Base-by-base conservation (phyloP, 2,888 invertebrate species). In the Calliopum simillimum region DNA sequence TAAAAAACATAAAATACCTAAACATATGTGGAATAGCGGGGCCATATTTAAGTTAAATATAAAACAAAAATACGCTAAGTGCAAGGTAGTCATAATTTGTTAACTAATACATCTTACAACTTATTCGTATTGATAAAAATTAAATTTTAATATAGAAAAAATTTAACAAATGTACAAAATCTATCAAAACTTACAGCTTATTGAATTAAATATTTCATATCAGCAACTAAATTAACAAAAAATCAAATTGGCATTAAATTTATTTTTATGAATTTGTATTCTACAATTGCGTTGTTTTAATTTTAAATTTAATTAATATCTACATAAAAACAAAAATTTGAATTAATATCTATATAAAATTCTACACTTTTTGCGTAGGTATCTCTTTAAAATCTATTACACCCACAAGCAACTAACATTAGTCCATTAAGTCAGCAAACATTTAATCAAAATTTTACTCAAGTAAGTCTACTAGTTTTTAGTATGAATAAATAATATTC, bases 21-120 rank as follows among this genome's bases (percentile, higher is more conserved):
- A 80, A 82, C 77, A 81, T 80, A 78, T 84, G 85, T 85, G 85
- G 85, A 85, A 85, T 86, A 86, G 84, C 84, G 85, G 85, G 85
- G 86, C 86, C 85, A 85, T 85, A 85, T 83, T 67, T 75, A 72
- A 75, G 69, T 73, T 74, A 77, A 74, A 75, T 77, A 75, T 77
- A 77, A 76, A n/a, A n/a, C n/a, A n/a, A n/a, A 76, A 78, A 78
- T 77, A 77, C 78, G 76, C 75, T 73, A 76, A 79, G 76, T 78
- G 78, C 78, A 77, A 78, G 19, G 1, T 43, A 65, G 16, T 21
- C 41, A 65, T 23, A 49, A 77, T 76, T 76, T 78, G 76, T 76
- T 76, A 74, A 78, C 1, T 56, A 19, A 19, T 8, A 12, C 33
- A 23, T 46, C 44, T 55, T 55, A 59, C n/a, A 21, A 65, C 19